phyloP scores from a whole-genome alignment of 2,888 invertebrate species.

The Erebia epiphron region DNA sequence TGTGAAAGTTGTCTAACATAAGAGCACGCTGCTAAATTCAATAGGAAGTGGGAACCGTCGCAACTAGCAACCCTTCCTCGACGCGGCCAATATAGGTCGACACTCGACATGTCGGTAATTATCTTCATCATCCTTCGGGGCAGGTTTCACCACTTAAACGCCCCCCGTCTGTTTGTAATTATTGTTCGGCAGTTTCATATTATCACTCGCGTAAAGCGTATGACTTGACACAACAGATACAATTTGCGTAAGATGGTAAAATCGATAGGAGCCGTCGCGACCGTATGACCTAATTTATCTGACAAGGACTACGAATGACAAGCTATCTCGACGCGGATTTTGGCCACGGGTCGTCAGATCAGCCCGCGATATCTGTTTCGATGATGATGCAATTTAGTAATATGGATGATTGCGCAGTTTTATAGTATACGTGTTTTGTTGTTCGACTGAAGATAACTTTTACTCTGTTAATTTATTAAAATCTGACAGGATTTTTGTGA shows the following conservation, averaged over 20 bases:
- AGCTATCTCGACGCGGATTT: constrained; percentile 38
- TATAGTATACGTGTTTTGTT: not conserved
- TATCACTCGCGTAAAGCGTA: not conserved
- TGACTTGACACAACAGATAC: constrained; percentile 29
- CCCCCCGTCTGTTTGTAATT: not conserved
- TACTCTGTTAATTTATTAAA: not conserved
- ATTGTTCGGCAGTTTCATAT: not conserved
- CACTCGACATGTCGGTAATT: too few relatives aligned
- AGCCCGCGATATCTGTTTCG: constrained; percentile 18
- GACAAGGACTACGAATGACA: constrained; percentile 45
- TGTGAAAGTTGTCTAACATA: too few relatives aligned
- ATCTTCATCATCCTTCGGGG: too few relatives aligned
- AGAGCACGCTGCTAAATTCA: too few relatives aligned
- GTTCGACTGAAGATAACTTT: not conserved
- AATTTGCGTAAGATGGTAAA: constrained; percentile 66
- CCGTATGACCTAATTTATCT: constrained; percentile 69
- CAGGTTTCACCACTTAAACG: not conserved
- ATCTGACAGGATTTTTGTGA: not conserved
- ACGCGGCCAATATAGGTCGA: too few relatives aligned
- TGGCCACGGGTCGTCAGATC: constrained; percentile 33
- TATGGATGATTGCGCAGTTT: constrained; percentile 4
- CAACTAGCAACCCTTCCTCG: too few relatives aligned
- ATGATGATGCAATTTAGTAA: constrained; percentile 10
- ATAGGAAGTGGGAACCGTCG: too few relatives aligned
- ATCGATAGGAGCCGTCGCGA: constrained; percentile 71